Percentiles rank a stretch among this genome's conserved stretches.
Conservation (phyloP, 2,113 vertebrate species). For the Brachyhypopomus gauderio region DNA sequence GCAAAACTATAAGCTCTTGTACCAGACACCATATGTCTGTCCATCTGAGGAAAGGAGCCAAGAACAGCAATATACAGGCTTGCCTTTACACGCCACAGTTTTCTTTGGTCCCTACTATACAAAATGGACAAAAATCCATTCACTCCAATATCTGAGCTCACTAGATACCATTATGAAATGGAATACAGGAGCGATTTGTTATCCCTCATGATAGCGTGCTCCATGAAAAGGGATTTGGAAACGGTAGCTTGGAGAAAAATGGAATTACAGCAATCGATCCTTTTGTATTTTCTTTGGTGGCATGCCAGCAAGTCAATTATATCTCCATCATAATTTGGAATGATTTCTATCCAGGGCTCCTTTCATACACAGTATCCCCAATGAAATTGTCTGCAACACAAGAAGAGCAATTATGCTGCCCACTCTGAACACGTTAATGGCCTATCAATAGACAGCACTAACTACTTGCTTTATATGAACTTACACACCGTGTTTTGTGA, state of each 20-base stretch:
- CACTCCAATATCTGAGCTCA: neutral
- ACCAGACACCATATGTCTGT: neutral
- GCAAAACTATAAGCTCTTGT: neutral
- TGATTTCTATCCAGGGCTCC: constrained; percentile 8
- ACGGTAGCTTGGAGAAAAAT: constrained; percentile 33
- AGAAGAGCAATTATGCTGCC: neutral
- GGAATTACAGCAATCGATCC: constrained; percentile 42
- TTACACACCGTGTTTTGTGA: neutral
- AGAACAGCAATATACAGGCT: neutral
- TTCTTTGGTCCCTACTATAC: constrained; percentile 5
- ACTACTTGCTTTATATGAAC: neutral
- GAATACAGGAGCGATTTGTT: constrained; percentile 25
- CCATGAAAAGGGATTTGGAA: constrained; percentile 24
- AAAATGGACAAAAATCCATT: constrained; percentile 17
- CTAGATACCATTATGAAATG: constrained; percentile 32
- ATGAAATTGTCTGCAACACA: constrained; percentile 17
- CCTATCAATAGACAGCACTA: neutral
- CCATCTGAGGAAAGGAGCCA: neutral
- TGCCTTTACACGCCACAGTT: constrained; percentile 8
- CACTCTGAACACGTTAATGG: constrained; percentile 19
- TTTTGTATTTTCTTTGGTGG: constrained; percentile 24
- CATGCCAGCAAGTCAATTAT: constrained; percentile 34
- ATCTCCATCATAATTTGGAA: constrained; percentile 36
- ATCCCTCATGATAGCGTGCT: neutral
- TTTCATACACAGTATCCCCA: constrained; percentile 14